A percentile compares a stretch with the other conserved stretches of the same genome.
phyloP scores from a whole-genome alignment of 2,797 vertebrate species.

The Mallotus villosus region DNA sequence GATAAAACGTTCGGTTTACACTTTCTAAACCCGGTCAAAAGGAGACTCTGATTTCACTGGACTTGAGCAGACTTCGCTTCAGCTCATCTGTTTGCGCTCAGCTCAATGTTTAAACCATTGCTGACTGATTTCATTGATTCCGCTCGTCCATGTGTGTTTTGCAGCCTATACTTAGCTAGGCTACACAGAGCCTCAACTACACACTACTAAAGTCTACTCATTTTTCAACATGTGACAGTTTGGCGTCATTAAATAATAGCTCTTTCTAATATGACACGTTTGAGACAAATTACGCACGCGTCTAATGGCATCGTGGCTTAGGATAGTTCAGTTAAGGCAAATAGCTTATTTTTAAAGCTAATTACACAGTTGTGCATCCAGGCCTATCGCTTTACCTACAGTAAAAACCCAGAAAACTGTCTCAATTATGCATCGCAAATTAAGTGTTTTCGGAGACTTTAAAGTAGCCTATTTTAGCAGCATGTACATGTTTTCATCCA shows the following conservation, averaged over 20 bases:
- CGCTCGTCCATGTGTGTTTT: slow-evolving; percentile 44
- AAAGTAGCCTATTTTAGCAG: too few species aligned
- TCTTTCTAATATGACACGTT: neutral
- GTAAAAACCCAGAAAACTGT: neutral
- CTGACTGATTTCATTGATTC: slow-evolving; percentile 56
- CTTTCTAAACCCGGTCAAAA: neutral
- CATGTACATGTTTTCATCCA: too few species aligned
- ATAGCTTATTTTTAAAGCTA: neutral
- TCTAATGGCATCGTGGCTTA: neutral
- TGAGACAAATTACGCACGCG: neutral
- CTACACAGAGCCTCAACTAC: neutral
- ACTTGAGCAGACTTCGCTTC: neutral
- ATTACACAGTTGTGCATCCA: neutral
- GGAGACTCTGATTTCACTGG: slow-evolving; percentile 5
- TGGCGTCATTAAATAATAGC: neutral
- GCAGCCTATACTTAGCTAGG: neutral
- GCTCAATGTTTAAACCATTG: slow-evolving; percentile 64
- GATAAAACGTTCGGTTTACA: neutral
- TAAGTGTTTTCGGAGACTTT: too few species aligned
- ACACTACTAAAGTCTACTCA: neutral
- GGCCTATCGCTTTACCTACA: neutral
- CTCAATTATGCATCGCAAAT: neutral
- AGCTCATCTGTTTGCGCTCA: slow-evolving; percentile 55
- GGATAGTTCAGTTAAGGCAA: neutral
- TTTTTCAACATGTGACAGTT: too few species aligned